A percentile compares a stretch with the other conserved stretches of the same genome.
Evolutionary conservation across 2,113 vertebrate species (phyloP).

Genomic region (Thermophis baileyi): DNA sequence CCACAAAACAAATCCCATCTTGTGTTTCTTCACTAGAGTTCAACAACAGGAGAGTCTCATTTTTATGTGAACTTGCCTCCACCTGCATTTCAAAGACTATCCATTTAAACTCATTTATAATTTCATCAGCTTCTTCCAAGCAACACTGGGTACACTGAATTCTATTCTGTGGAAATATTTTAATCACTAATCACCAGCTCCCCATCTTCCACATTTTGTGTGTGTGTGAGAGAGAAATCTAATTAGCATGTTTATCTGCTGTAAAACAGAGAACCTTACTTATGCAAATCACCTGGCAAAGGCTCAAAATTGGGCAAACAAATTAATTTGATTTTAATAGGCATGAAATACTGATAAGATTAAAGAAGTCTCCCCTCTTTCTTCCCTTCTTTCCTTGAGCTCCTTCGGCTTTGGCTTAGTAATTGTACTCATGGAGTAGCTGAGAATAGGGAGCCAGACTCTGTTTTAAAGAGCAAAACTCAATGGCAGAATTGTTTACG

Average conservation of each 20-base stretch:
- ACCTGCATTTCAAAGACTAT: rapidly evolving
- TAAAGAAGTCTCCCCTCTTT: slow-evolving; percentile 40
- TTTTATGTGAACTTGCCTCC: not conserved
- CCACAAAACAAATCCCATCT: not conserved
- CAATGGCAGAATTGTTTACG: not conserved
- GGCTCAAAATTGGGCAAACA: slow-evolving; percentile 42
- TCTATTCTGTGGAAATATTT: not conserved
- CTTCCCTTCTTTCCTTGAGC: slow-evolving; percentile 24
- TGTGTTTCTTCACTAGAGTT: not conserved
- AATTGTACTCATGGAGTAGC: slow-evolving; percentile 29
- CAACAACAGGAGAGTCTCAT: not conserved
- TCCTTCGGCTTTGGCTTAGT: not conserved
- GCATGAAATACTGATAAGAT: slow-evolving; percentile 37
- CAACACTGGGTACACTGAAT: not conserved
- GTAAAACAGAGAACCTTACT: slow-evolving; percentile 39
- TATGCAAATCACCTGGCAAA: slow-evolving; percentile 46
- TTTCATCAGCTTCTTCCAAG: not conserved
- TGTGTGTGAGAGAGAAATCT: slow-evolving; percentile 36
- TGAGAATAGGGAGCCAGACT: slow-evolving; percentile 26
- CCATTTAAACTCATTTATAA: not conserved
- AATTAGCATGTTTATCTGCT: slow-evolving; percentile 54
- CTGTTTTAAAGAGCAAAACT: slow-evolving; percentile 10
- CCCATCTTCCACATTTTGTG: not conserved
- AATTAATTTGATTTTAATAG: slow-evolving; percentile 61
- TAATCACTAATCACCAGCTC: not conserved